Conservation (phyloP, 37 sponge, comb jelly and placozoan species). For the Aphrocallistes beatrix region DNA sequence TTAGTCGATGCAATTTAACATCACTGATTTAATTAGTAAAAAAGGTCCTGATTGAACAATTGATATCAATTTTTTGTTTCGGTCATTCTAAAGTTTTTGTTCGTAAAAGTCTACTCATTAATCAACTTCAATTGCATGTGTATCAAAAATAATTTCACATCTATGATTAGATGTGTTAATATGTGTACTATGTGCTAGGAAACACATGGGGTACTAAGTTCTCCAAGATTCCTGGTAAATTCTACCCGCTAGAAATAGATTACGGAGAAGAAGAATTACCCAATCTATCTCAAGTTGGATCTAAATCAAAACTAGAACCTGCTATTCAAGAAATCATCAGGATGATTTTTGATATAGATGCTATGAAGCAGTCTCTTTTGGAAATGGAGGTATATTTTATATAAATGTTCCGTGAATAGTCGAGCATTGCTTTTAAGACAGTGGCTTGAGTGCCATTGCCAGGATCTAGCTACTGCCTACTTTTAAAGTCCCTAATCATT, state of each 20-base stretch:
- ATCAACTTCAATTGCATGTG: neutral
- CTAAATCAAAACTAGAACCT: conserved; percentile 55
- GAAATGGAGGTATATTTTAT: conserved; percentile 81
- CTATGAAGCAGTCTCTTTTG: conserved; percentile 83
- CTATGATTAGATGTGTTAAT: neutral
- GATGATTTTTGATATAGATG: conserved; percentile 87
- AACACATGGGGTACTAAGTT: conserved; percentile 51
- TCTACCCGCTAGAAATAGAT: conserved; percentile 96
- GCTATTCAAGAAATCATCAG: conserved; percentile 65
- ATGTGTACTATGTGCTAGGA: neutral
- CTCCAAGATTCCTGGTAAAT: conserved; percentile 68
- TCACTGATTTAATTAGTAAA: neutral
- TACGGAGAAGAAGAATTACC: conserved; percentile 72
- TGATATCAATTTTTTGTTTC: neutral
- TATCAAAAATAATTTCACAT: neutral
- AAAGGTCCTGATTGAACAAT: neutral
- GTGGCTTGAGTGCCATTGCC: too few species aligned
- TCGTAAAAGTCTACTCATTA: neutral
- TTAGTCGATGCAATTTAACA: neutral
- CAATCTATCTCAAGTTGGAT: conserved; percentile 29
- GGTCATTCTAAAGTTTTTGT: too few species aligned
- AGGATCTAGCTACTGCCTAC: too few species aligned
- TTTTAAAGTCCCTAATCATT: too few species aligned
- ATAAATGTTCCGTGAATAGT: too few species aligned
- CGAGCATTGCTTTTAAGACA: too few species aligned